Conservation (phyloP, 2,888 invertebrate species). For the Dendrolimus pini region DNA sequence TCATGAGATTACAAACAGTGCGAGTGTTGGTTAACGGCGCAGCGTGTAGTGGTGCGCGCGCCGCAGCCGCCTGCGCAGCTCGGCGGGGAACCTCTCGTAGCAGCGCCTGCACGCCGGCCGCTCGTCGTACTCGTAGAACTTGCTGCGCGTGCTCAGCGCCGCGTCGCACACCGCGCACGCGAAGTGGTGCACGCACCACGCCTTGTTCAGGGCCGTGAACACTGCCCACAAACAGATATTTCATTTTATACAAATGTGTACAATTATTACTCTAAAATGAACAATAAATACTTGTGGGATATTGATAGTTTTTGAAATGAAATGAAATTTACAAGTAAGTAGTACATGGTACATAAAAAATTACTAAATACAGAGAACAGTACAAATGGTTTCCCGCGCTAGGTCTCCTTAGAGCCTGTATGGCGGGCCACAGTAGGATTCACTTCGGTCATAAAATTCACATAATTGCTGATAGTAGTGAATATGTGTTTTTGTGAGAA, state of each 20-base stretch:
- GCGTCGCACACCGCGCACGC: conserved; percentile 98
- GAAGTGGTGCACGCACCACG: conserved; percentile 99
- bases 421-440: too few relatives aligned
- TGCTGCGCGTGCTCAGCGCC: conserved; percentile 96
- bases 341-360: too few relatives aligned
- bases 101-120: conserved; percentile 99
- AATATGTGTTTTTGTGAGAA: too few relatives aligned
- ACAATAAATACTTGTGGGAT: too few relatives aligned
- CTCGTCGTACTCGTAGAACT: conserved; percentile 99
- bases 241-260: neutral
- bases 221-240: conserved; percentile 77
- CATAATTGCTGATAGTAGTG: too few relatives aligned
- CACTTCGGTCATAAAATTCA: too few relatives aligned
- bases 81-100: conserved; percentile 96
- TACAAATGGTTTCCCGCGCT: too few relatives aligned
- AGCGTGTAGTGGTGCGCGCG: conserved; percentile 90
- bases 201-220: conserved; percentile 98
- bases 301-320: too few relatives aligned
- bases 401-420: too few relatives aligned
- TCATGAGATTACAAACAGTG: neutral
- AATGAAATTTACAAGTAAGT: too few relatives aligned
- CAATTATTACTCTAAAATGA: too few relatives aligned
- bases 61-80: conserved; percentile 93
- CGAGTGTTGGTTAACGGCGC: conserved; percentile 36
- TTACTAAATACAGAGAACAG: too few relatives aligned